Evolutionary conservation across 2,113 vertebrate genomes (phyloP), one percentile per base, ranked within the genome.

Genomic region (Hemicordylus capensis): DNA sequence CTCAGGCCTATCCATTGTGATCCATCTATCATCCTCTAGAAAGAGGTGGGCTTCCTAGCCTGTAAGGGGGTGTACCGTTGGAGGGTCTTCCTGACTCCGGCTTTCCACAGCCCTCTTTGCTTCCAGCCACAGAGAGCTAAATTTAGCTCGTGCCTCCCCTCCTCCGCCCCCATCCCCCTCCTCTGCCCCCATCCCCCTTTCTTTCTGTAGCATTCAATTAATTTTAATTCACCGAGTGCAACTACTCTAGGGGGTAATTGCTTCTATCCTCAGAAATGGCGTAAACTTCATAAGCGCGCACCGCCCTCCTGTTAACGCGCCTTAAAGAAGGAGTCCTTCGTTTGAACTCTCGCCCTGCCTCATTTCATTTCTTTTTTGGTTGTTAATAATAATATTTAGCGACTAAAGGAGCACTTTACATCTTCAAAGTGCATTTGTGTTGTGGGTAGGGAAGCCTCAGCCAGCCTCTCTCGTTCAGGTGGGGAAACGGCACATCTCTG

Each of bases 361-460:
- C 81, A 81, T 64, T 86, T 72, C 75, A 66, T 42, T 82, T 73
- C 54, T 89, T 76, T 24, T 64, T 93, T 85, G 80, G 8, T 63
- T 59, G 85, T 82, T 34, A 88, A 85, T 84, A 89, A 83, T 81
- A 85, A 67, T 69, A 86, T 84, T 89, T 84, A 89, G 74, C 37
- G 8, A 79, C 67, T 81, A 80, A 46, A 19, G 59, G 66, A 88
- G 48, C 31, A 46, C 24, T 89, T 90, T 81, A 26, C 34, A 3
- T 73, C 69, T 78, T 87, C 84, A 61, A 86, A 93, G 81, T 77
- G 42, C 54, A 12, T 90, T 93, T 86, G 0, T 79, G 63, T 58
- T 4, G 15, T 2, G 19, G 42, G 79, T 42, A n/a, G 22, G 6
- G 19, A 66, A 0, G 0, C 19, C 14, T n/a, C 11, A n/a, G 17